Evolutionary conservation across 2,797 vertebrate genomes (phyloP).

Genomic region (Tokudaia tokunoshimensis): DNA sequence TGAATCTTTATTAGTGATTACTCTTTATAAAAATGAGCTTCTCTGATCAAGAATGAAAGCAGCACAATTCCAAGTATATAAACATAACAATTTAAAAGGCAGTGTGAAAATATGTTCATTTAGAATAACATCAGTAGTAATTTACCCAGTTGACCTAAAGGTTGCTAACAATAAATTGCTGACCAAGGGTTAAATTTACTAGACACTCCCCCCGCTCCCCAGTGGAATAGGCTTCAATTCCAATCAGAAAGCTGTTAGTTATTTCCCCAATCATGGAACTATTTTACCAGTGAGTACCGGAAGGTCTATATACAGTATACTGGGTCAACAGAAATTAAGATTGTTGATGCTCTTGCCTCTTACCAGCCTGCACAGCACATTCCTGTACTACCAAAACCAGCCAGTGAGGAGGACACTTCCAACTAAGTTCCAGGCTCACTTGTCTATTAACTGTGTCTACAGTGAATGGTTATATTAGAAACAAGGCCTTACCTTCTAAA

Average conservation of each 20-base stretch:
- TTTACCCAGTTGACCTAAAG: no score
- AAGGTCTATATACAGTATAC: neutral
- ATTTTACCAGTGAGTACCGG: neutral
- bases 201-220: neutral
- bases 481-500: neutral
- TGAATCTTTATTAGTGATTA: neutral
- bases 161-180: neutral
- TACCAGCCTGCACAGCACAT: neutral
- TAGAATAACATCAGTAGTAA: neutral
- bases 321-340: neutral
- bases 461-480: neutral
- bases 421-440: neutral
- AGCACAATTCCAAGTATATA: neutral
- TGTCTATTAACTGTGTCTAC: neutral
- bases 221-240: no score
- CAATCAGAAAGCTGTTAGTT: neutral
- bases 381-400: neutral
- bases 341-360: neutral
- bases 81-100: neutral
- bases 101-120: neutral
- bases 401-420: neutral
- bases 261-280: neutral
- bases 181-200: neutral
- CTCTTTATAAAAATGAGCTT: neutral
- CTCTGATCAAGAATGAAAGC: neutral